Conservation (phyloP, 2,797 vertebrate species). For the Petrocephalus schoutedeni region DNA sequence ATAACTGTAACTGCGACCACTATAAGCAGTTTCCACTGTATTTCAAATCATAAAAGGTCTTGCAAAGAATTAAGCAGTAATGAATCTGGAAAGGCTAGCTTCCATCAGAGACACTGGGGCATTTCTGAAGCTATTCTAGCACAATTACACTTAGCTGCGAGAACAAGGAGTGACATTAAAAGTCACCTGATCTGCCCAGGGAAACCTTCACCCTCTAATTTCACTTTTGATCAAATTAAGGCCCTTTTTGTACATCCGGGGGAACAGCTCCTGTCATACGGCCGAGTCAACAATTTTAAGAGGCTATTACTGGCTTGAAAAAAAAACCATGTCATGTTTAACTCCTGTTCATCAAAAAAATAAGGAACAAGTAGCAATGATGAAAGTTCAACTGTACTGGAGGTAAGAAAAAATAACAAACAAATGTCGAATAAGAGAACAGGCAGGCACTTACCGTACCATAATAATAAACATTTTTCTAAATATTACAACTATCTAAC, state of each 20-base stretch:
- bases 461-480: neutral
- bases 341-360: neutral
- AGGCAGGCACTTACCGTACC: neutral
- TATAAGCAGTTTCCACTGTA: too few relatives aligned
- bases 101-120: neutral
- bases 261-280: neutral
- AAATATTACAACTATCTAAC: conserved; percentile 2
- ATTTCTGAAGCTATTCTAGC: neutral
- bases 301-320: neutral
- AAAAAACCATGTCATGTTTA: neutral
- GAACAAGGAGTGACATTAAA: neutral
- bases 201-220: neutral
- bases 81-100: neutral
- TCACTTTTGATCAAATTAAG: neutral
- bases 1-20: too few relatives aligned
- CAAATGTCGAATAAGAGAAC: neutral
- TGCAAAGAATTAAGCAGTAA: neutral
- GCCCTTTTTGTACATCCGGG: neutral
- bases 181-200: neutral
- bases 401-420: neutral
- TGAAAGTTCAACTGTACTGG: neutral
- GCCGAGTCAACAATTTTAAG: neutral
- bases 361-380: neutral
- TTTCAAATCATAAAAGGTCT: neutral
- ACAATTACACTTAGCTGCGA: neutral